These are phyloP conservation scores for Rutilus rutilus DNA, from an alignment of 2,113 vertebrate species.

Conservation along the genomic window DNA sequence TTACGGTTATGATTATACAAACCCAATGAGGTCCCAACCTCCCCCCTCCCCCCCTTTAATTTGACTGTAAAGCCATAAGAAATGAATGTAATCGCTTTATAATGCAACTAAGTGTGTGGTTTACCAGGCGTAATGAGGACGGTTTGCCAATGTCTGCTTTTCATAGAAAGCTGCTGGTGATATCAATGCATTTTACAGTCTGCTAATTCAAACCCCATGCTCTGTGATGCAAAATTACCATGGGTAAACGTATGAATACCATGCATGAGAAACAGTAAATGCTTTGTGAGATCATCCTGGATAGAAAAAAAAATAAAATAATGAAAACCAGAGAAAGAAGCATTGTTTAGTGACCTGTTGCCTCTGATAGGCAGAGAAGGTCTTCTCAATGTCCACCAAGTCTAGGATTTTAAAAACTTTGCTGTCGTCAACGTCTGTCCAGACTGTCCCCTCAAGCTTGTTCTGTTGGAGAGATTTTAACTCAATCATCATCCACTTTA, in stretches of 20 bases:
- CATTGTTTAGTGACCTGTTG: conserved; percentile 84
- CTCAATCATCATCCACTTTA: neutral
- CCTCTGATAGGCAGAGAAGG: conserved; percentile 98
- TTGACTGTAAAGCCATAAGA: conserved; percentile 22
- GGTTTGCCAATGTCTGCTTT: conserved; percentile 35
- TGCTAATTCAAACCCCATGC: conserved; percentile 39
- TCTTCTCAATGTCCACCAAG: conserved; percentile 93
- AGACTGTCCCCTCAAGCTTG: conserved; percentile 93
- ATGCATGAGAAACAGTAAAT: conserved; percentile 46
- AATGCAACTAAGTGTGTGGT: conserved; percentile 25
- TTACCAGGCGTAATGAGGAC: conserved; percentile 13
- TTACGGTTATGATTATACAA: neutral
- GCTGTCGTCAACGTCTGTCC: conserved; percentile 90
- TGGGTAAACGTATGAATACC: conserved; percentile 35
- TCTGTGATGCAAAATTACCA: conserved; percentile 32
- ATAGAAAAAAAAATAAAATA: neutral
- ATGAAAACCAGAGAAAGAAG: neutral
- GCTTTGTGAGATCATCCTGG: conserved; percentile 6
- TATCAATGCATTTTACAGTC: conserved; percentile 49
- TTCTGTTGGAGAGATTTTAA: conserved; percentile 76
- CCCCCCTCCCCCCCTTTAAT: neutral
- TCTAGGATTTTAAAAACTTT: conserved; percentile 94
- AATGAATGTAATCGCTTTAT: conserved; percentile 7
- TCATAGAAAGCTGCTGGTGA: conserved; percentile 27
- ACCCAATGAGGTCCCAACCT: neutral